Evolutionary conservation across 2,888 invertebrate genomes (phyloP).

Genomic region (Gibbula magus): DNA sequence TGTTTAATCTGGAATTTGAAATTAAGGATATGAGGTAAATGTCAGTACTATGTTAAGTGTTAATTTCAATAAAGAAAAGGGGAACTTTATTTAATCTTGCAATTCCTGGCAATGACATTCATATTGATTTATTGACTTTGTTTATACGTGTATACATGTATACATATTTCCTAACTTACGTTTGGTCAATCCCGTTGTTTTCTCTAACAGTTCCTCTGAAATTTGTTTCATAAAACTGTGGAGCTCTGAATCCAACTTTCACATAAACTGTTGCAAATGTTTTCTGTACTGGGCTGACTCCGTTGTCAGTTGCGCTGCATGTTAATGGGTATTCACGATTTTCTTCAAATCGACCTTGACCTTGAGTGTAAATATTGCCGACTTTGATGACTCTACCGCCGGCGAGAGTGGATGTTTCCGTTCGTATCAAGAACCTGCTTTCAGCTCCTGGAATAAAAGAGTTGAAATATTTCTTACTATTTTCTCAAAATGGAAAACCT

Average conservation of each 20-base stretch:
- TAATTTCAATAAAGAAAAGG: too few relatives aligned
- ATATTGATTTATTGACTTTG: too few relatives aligned
- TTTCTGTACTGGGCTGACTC: constrained; percentile 44
- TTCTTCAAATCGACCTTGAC: constrained; percentile 57
- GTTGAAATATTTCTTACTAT: too few relatives aligned
- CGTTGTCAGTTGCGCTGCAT: constrained; percentile 85
- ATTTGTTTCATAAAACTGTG: constrained; percentile 96
- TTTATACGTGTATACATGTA: too few relatives aligned
- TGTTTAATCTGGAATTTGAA: constrained; percentile 78
- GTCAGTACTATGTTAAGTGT: too few relatives aligned
- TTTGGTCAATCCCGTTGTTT: constrained; percentile 96
- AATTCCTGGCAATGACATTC: too few relatives aligned
- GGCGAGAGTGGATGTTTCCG: constrained; percentile 77
- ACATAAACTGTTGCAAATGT: constrained; percentile 78
- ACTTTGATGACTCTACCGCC: constrained; percentile 58
- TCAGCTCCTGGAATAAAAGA: constrained; percentile 58
- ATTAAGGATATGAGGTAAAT: too few relatives aligned
- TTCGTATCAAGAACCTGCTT: constrained; percentile 92
- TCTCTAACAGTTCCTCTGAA: constrained; percentile 97
- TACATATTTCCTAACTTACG: constrained; percentile 80
- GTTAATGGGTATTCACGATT: constrained; percentile 97
- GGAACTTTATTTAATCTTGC: too few relatives aligned
- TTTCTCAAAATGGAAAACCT: too few relatives aligned
- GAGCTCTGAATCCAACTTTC: constrained; percentile 96
- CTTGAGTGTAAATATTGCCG: constrained; percentile 54